Evolutionary conservation across 2,888 invertebrate species (phyloP), one percentile per base, ranked within the genome.

Genomic region (Liposcelis brunnea): DNA sequence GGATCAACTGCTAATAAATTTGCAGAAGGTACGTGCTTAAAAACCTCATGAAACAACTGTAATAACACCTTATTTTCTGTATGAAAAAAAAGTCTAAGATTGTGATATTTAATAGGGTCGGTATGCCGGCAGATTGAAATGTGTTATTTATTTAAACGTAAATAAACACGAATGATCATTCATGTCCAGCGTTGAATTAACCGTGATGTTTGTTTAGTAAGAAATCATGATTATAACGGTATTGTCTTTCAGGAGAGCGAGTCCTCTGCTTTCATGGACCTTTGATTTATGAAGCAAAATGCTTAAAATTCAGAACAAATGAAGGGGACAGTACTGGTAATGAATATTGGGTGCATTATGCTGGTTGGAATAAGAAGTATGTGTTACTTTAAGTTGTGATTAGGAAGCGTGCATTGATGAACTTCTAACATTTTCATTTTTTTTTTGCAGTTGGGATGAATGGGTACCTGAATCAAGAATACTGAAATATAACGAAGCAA

Each of bases 311-410:
- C 45, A 69, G 82, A 51, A 76, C 78, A 2, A 87, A 86, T 61
- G 89, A 90, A 54, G 89, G 89, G 62, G 49, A 49, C 15, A 54
- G 52, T 43, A 40, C 47, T 5, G 43, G 10, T 18, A 47, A 49
- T 6, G 79, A 85, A 58, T 94, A 94, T 65, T 79, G 87, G 49
- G 90, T 95, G 52, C 95, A 95, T 64, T 95, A 95, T 62, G 90
- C 90, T 52, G 94, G 94, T 2, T 95, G 95, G 95, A 95, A 91
- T 61, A 95, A 94, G 69, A 94, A 89, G 90, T 93, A 70, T 67
- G 72, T 63, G 12, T n/a, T 11, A 43, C 46, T 45, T 50, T 16
- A 16, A 46, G 12, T 15, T 51, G n/a, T 33, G 15, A 18, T 11
- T 10, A 47, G 49, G 48, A 47, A 33, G 21, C 32, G 18, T 12